phyloP scores from a whole-genome alignment of 2,888 invertebrate species.

The Clistopyga incitator region DNA sequence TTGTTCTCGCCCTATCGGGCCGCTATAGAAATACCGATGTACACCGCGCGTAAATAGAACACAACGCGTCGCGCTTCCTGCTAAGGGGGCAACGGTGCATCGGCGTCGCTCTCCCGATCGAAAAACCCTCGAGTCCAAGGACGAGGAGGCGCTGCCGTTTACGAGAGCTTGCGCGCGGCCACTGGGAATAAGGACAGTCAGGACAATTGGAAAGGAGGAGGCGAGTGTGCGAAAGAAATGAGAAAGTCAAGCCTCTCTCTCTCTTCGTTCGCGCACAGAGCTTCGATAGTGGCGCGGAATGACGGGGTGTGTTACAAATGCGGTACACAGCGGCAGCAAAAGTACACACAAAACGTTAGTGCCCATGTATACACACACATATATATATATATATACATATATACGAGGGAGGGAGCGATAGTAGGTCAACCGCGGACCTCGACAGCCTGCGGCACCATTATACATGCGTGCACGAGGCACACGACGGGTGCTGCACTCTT shows the following conservation, averaged over 20 bases:
- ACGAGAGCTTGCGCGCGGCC: conserved; percentile 19
- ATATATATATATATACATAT: neutral
- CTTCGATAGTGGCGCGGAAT: conserved; percentile 20
- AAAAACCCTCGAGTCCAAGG: conserved; percentile 58
- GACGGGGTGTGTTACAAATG: conserved; percentile 33
- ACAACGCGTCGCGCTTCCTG: conserved; percentile 53
- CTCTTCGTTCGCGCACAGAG: conserved; percentile 35
- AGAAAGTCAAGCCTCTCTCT: conserved; percentile 12
- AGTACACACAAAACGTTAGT: neutral
- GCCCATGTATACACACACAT: neutral
- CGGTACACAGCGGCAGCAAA: neutral
- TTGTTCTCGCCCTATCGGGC: conserved; percentile 4
- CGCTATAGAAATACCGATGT: conserved; percentile 32
- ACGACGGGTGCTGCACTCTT: conserved; percentile 43
- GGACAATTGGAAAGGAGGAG: conserved; percentile 34
- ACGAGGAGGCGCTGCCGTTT: conserved; percentile 46
- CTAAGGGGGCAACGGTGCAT: conserved; percentile 53
- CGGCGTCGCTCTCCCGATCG: conserved; percentile 41
- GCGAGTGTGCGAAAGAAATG: conserved; percentile 30
- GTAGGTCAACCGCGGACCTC: conserved; percentile 68
- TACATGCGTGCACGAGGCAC: conserved; percentile 65
- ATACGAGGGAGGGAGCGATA: conserved; percentile 53
- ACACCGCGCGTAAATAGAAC: conserved; percentile 38
- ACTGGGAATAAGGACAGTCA: conserved; percentile 17
- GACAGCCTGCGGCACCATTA: conserved; percentile 64